A percentile compares a stretch with the other conserved stretches of the same genome.
These are phyloP conservation scores for Cylas formicarius DNA, from an alignment of 1,140 invertebrate species.

Conservation along the genomic window DNA sequence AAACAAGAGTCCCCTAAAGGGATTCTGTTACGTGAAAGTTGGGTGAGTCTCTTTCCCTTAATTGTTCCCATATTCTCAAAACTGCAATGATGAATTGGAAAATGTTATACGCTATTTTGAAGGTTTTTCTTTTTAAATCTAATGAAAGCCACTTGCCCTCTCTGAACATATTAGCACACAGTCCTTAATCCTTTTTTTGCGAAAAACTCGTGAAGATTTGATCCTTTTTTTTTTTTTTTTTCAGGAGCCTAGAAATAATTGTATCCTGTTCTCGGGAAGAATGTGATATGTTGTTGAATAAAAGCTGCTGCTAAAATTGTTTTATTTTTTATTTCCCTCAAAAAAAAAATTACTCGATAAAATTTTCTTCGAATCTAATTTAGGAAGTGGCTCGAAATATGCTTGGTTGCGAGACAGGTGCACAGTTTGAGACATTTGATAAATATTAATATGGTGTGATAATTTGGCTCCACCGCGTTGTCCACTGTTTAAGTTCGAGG, in stretches of 20 bases:
- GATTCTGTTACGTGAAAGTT: not conserved
- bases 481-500: too few relatives aligned
- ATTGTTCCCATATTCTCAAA: slow-evolving; percentile 5
- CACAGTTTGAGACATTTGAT: too few relatives aligned
- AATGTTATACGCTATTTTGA: slow-evolving; percentile 24
- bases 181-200: slow-evolving; percentile 2
- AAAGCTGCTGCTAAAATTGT: slow-evolving; percentile 1
- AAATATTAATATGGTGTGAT: too few relatives aligned
- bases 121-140: too few relatives aligned
- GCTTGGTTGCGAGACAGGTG: too few relatives aligned
- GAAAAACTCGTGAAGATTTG: not conserved
- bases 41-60: slow-evolving; percentile 4
- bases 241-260: slow-evolving; percentile 1
- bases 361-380: not conserved
- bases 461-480: too few relatives aligned
- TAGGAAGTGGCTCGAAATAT: too few relatives aligned
- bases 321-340: not conserved
- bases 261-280: slow-evolving; percentile 1
- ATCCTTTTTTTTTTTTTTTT: not conserved
- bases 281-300: not conserved
- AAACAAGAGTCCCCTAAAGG: too few relatives aligned
- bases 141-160: slow-evolving; percentile 20
- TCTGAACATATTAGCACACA: slow-evolving; percentile 7
- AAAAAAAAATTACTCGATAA: slow-evolving; percentile 3
- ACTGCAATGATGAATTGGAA: slow-evolving; percentile 6